Base-by-base conservation (phyloP, 2,113 vertebrate species). In the Benthochromis sp. region DNA sequence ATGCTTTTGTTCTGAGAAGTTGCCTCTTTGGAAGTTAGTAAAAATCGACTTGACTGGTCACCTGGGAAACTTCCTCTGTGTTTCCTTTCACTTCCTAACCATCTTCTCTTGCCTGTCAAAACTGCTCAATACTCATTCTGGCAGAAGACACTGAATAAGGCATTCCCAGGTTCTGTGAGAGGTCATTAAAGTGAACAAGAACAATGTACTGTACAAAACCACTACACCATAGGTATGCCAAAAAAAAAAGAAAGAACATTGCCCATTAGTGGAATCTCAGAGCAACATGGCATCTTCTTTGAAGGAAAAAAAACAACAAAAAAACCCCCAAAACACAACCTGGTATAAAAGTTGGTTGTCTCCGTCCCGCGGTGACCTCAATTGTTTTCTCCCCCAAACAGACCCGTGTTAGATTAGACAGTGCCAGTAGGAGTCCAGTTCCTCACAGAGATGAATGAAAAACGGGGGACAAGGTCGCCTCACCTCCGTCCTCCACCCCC, bases 121-220 rank as follows among this genome's bases (percentile, higher is more conserved):
- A 63, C 83, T 84, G 59, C 83, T 93, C 92, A 94, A 92, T 93
- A 94, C 94, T 95, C 93, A 69, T 92, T 94, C 93, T 92, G 93
- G 94, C 92, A 94, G 93, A 93, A 91, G 92, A 95, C 90, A 91
- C 88, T 92, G 88, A 95, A 92, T 96, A 96, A 97, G 96, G 96
- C 96, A 92, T 95, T 96, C 94, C 94, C 94, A 95, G 93, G 94
- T 90, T 95, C 86, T 86, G 90, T 63, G 61, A 76, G 94, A 96
- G 93, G 93, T 94, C 93, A 93, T 93, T 93, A 94, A 95, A 90
- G 86, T 82, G 21, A 87, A 92, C 90, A 84, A 90, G 90, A 92
- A 94, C 91, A 94, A 92, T 86, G 91, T 94, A 95, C 95, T 97
- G 92, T 97, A 97, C 96, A 97, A 96, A 96, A 96, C 87, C 89